Evolutionary conservation across 1,140 invertebrate species (phyloP).

Genomic region (Drosophila santomea): DNA sequence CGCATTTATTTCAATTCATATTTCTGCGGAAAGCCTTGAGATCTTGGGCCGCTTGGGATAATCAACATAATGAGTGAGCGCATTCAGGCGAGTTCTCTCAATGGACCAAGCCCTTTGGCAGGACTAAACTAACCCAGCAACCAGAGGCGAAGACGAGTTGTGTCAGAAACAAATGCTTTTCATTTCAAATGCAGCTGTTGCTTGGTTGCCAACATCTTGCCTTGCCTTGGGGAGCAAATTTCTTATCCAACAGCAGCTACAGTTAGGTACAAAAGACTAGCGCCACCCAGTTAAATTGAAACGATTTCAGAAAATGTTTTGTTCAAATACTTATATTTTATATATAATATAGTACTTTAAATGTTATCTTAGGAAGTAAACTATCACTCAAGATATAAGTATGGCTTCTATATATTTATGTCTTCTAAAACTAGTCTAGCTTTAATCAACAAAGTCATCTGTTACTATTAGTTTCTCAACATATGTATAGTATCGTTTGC

Average conservation of each 20-base stretch:
- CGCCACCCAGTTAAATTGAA: not conserved
- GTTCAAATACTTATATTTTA: too few relatives aligned
- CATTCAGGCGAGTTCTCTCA: conserved; percentile 71
- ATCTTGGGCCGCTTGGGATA: conserved; percentile 67
- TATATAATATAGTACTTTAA: too few relatives aligned
- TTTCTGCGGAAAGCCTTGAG: conserved; percentile 55
- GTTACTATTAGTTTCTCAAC: not conserved
- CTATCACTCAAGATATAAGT: too few relatives aligned
- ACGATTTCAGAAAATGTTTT: not conserved
- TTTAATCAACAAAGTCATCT: too few relatives aligned
- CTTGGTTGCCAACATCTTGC: conserved; percentile 56
- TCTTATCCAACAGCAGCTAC: conserved; percentile 47
- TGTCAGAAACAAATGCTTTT: conserved; percentile 83
- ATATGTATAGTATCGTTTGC: not conserved
- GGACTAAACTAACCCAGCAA: conserved; percentile 32
- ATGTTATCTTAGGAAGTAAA: too few relatives aligned
- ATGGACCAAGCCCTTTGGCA: conserved; percentile 54
- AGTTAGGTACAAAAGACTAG: conserved; percentile 10
- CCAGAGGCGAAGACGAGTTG: conserved; percentile 73
- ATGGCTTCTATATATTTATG: too few relatives aligned
- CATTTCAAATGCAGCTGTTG: conserved; percentile 82
- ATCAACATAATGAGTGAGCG: conserved; percentile 82
- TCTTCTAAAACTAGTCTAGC: too few relatives aligned
- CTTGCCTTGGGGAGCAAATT: conserved; percentile 50
- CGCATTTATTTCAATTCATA: conserved; percentile 83